phyloP scores from a whole-genome alignment of 2,888 invertebrate species.

The Palloptera scutellata region DNA sequence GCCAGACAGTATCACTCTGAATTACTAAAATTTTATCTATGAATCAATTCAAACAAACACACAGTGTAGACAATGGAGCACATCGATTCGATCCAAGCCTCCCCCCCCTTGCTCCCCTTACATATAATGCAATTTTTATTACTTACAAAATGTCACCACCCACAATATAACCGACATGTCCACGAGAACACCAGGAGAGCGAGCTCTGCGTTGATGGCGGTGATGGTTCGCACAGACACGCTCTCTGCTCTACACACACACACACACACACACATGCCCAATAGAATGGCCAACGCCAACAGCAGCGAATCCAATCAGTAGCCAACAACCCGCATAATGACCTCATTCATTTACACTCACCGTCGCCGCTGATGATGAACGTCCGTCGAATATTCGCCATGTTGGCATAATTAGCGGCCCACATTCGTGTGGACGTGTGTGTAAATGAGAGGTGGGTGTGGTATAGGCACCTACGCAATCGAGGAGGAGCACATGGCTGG shows the following conservation, averaged over 20 bases:
- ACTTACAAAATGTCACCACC: slow-evolving; percentile 23
- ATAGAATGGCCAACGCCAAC: not conserved
- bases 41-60: not conserved
- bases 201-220: no score
- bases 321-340: slow-evolving; percentile 54
- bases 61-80: not conserved
- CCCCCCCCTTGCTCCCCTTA: not conserved
- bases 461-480: not conserved
- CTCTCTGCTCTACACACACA: no score
- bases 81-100: not conserved
- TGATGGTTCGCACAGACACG: no score
- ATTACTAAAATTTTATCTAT: not conserved
- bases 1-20: not conserved
- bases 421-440: slow-evolving; percentile 28
- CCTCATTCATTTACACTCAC: slow-evolving; percentile 47
- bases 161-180: not conserved
- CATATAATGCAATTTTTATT: slow-evolving; percentile 24
- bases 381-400: slow-evolving; percentile 34
- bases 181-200: no score
- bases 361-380: not conserved
- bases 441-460: not conserved
- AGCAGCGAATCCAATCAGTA: slow-evolving; percentile 40
- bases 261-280: slow-evolving; percentile 1
- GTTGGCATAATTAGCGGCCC: slow-evolving; percentile 51
- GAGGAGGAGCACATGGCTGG: not conserved